A percentile compares a stretch with the other conserved stretches of the same genome.
Conservation (phyloP, 1,140 invertebrate species). For the Hirudo medicinalis region DNA sequence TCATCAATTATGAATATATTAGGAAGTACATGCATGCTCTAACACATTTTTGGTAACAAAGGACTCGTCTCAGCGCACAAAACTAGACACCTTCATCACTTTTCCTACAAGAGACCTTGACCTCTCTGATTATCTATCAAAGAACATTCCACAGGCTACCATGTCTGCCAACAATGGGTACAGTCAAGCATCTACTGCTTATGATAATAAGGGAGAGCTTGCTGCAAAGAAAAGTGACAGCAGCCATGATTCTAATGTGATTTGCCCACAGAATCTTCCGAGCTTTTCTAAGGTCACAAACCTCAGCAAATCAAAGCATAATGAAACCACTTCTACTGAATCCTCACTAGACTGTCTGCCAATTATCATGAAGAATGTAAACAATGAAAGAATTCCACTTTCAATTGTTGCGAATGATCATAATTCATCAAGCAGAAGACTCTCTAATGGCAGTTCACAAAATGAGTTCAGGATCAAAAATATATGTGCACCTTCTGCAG, state of each 20-base stretch:
- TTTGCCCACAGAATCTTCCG: not conserved
- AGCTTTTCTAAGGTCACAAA: not conserved
- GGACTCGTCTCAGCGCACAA: constrained; percentile 47
- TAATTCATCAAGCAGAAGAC: too few relatives aligned
- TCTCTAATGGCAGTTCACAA: too few relatives aligned
- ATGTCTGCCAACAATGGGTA: constrained; percentile 35
- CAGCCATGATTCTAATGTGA: not conserved
- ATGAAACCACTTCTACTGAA: constrained; percentile 22
- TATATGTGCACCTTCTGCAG: too few relatives aligned
- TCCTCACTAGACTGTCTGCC: constrained; percentile 30
- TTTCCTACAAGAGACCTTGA: constrained; percentile 71
- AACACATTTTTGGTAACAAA: constrained; percentile 20
- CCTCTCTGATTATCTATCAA: constrained; percentile 62
- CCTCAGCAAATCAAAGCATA: not conserved
- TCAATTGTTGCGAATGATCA: not conserved
- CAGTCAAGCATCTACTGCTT: constrained; percentile 36
- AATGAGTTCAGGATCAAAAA: too few relatives aligned
- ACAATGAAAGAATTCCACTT: not conserved
- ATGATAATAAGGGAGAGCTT: not conserved
- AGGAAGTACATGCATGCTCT: not conserved
- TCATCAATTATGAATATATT: not conserved
- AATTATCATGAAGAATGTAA: not conserved
- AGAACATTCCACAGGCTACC: constrained; percentile 11
- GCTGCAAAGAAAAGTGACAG: not conserved
- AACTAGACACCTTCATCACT: constrained; percentile 71